phyloP scores from a whole-genome alignment of 2,888 invertebrate species.

The Geophilus truncorum region DNA sequence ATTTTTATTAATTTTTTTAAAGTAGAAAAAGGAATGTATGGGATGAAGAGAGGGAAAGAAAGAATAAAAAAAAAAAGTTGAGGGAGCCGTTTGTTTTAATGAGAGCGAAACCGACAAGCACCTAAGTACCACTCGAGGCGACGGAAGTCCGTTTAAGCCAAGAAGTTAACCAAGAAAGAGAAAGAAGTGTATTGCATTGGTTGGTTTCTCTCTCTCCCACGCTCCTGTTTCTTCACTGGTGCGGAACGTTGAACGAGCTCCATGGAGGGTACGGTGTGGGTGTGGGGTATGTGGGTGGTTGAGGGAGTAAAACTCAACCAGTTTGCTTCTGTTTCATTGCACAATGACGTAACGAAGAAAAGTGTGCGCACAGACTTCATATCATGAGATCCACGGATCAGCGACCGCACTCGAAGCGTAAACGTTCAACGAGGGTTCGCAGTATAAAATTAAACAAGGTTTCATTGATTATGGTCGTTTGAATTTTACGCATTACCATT shows the following conservation, averaged over 20 bases:
- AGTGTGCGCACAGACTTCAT: not conserved
- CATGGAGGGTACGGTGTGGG: not conserved
- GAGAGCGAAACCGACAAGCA: constrained; percentile 1
- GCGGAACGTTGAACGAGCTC: constrained; percentile 2
- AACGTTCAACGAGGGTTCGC: not conserved
- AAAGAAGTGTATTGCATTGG: not conserved
- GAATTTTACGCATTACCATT: not conserved
- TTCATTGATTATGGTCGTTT: not conserved
- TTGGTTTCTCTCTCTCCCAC: constrained; percentile 3
- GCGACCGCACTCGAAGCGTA: not conserved
- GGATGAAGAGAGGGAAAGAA: no score
- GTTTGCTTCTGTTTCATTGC: not conserved
- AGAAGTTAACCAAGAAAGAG: constrained; percentile 10
- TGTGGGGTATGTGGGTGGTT: not conserved
- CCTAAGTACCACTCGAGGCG: not conserved
- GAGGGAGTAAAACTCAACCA: not conserved
- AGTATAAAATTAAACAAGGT: not conserved
- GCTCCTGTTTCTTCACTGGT: constrained; percentile 4
- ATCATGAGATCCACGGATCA: not conserved
- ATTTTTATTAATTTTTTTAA: no score
- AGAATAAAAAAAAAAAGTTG: not conserved
- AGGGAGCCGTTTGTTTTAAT: not conserved
- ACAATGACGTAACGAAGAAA: constrained; percentile 5
- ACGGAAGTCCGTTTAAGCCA: constrained; percentile 10
- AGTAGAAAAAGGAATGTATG: no score